Evolutionary conservation across 1,140 invertebrate genomes (phyloP).

Genomic region (Bombus turneri): DNA sequence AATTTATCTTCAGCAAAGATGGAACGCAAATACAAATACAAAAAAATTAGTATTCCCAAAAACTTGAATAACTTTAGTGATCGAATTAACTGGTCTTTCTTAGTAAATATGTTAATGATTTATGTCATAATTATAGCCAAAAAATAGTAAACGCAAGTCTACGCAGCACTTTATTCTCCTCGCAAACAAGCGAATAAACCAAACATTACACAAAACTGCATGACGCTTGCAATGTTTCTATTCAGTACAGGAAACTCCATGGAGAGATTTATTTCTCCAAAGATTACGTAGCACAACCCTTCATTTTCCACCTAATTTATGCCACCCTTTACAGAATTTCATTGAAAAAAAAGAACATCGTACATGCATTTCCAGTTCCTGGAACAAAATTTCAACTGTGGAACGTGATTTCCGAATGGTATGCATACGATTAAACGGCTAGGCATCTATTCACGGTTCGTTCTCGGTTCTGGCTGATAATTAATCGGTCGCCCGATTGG

Average conservation of each 20-base stretch:
- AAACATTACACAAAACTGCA: no score
- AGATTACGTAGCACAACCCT: not conserved
- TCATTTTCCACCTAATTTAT: not conserved
- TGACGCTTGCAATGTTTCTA: no score
- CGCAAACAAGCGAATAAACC: no score
- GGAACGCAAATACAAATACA: no score
- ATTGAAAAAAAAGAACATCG: not conserved
- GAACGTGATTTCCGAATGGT: slow-evolving; percentile 18
- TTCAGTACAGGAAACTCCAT: no score
- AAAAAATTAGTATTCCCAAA: no score
- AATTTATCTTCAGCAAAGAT: not conserved
- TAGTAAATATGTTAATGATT: no score
- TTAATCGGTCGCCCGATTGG: slow-evolving; percentile 62
- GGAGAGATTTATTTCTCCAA: not conserved
- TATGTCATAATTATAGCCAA: no score
- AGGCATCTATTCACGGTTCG: slow-evolving; percentile 24
- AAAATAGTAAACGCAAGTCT: no score
- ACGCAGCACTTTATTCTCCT: no score
- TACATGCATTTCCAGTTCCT: not conserved
- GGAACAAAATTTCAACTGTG: not conserved
- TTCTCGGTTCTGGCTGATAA: slow-evolving; percentile 50
- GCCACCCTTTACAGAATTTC: not conserved
- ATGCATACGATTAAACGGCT: slow-evolving; percentile 52
- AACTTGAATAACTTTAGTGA: no score
- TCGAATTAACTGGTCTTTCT: no score